Evolutionary conservation across 1,140 invertebrate genomes (phyloP).

Genomic region (Neodiprion fabricii): DNA sequence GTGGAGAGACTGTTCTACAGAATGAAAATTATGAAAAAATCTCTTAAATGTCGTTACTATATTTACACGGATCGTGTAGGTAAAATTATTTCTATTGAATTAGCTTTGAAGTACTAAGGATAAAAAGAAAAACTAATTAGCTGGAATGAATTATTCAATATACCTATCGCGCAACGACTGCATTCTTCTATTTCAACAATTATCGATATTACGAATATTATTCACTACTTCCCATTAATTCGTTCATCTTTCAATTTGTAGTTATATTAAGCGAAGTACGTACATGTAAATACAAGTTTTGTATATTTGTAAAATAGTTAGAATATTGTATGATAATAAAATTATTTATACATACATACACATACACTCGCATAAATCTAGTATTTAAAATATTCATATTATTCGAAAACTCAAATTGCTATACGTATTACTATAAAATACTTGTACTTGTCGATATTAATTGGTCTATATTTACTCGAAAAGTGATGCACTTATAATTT

Average conservation of each 20-base stretch:
- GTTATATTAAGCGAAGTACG: not conserved
- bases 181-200: slow-evolving; percentile 2
- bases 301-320: slow-evolving; percentile 47
- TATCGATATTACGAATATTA: not conserved
- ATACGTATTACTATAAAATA: too few species aligned
- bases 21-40: not conserved
- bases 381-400: too few species aligned
- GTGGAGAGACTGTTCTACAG: not conserved
- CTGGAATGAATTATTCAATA: slow-evolving; percentile 9
- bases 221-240: not conserved
- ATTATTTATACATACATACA: slow-evolving; percentile 36
- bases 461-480: too few species aligned
- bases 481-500: too few species aligned
- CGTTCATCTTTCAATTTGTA: not conserved
- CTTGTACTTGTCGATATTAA: too few species aligned
- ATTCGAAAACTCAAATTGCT: too few species aligned
- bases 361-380: not conserved
- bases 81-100: slow-evolving; percentile 5
- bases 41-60: not conserved
- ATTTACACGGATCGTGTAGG: not conserved
- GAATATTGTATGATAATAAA: slow-evolving; percentile 40
- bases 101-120: not conserved
- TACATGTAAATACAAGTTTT: slow-evolving; percentile 30
- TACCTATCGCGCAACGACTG: not conserved
- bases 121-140: not conserved